These are phyloP conservation scores for Sitobion miscanthi DNA, from an alignment of 1,140 invertebrate species.

Conservation along the genomic window DNA sequence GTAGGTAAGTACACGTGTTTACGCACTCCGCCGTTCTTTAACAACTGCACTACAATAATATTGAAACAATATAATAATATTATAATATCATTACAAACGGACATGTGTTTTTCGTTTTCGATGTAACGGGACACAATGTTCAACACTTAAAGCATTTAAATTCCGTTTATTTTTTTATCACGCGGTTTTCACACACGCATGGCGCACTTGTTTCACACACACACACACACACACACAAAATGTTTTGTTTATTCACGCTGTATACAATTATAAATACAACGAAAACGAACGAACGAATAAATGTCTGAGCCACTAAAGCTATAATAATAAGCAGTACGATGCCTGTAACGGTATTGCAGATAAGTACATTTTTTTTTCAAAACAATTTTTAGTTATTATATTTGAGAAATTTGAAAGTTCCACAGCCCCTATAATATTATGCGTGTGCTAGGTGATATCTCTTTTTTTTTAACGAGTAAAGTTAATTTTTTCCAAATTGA, in stretches of 20 bases:
- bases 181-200: neutral
- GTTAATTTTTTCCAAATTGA: neutral
- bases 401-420: too few species aligned
- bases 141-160: neutral
- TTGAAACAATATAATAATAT: neutral
- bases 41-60: neutral
- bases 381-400: too few species aligned
- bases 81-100: neutral
- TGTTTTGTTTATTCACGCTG: neutral
- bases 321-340: too few species aligned
- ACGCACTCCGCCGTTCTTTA: neutral
- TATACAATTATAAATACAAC: neutral
- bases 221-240: neutral
- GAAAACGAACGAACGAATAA: neutral
- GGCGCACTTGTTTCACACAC: too few species aligned
- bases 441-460: too few species aligned
- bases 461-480: too few species aligned
- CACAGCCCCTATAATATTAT: too few species aligned
- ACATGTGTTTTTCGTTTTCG: neutral
- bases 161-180: neutral
- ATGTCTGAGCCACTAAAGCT: too few species aligned
- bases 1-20: too few species aligned
- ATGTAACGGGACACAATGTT: neutral
- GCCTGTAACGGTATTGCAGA: too few species aligned
- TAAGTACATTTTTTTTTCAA: too few species aligned